phyloP scores from a whole-genome alignment of 2,113 vertebrate genomes.

The Taurulus bubalis region DNA sequence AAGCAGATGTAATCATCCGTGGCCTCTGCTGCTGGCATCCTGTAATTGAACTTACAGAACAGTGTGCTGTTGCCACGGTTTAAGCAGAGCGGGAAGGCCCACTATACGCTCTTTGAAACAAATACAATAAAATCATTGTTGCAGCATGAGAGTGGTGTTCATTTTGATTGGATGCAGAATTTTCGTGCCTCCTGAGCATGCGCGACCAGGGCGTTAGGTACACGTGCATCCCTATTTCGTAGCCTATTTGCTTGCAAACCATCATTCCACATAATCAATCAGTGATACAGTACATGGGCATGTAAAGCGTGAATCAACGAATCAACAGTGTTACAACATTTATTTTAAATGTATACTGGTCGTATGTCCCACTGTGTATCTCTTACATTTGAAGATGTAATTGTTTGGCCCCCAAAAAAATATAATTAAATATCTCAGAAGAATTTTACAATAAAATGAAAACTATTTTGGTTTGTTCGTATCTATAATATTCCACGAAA shows the following conservation, averaged over 20 bases:
- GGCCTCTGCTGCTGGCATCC: conserved; percentile 46
- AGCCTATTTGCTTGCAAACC: background rate
- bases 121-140: background rate
- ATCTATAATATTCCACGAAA: background rate
- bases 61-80: background rate
- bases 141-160: conserved; percentile 16
- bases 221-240: conserved; percentile 32
- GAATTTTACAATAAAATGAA: background rate
- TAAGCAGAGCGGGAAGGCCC: conserved; percentile 2
- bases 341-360: background rate
- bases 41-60: conserved; percentile 48
- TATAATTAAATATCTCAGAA: background rate
- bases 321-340: too few relatives aligned
- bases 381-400: background rate
- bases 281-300: background rate
- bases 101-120: background rate
- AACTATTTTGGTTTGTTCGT: background rate
- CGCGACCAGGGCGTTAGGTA: conserved; percentile 19
- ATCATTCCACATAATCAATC: background rate
- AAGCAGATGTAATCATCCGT: conserved; percentile 67
- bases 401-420: background rate
- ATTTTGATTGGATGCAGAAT: conserved; percentile 44
- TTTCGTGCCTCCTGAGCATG: conserved; percentile 49
- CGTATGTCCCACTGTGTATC: background rate
- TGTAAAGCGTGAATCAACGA: background rate